Evolutionary conservation across 2,113 vertebrate genomes (phyloP).

Genomic region (Paraplagusia blochii): DNA sequence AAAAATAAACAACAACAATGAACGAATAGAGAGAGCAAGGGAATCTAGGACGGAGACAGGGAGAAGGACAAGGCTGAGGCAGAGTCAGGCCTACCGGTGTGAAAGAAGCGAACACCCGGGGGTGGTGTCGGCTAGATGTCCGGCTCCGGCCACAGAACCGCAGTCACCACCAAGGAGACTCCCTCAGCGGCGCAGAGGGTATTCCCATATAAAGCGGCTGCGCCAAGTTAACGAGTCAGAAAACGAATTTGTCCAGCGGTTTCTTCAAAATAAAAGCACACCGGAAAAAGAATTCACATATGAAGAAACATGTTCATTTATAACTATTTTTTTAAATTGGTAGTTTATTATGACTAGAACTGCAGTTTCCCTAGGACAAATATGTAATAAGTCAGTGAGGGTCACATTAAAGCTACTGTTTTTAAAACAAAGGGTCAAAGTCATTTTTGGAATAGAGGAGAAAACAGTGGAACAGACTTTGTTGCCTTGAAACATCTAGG

Average conservation of each 20-base stretch:
- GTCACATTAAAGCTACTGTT: no score
- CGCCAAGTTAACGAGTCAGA: background rate
- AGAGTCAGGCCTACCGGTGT: constrained; percentile 49
- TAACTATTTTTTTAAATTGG: no score
- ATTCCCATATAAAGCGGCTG: constrained; percentile 43
- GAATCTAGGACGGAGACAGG: background rate
- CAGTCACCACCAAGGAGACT: constrained; percentile 60
- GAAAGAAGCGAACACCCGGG: constrained; percentile 18
- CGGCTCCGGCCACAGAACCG: constrained; percentile 59
- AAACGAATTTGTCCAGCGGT: background rate
- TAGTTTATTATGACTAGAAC: no score
- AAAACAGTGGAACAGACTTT: no score
- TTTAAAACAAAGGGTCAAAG: no score
- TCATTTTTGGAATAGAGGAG: no score
- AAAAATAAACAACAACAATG: no score
- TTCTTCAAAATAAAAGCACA: constrained; percentile 37
- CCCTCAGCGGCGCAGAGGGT: constrained; percentile 37
- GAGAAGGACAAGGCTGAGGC: background rate
- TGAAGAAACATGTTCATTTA: no score
- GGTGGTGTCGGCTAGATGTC: constrained; percentile 31
- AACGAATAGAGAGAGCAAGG: background rate
- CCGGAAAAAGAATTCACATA: background rate
- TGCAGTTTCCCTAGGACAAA: no score
- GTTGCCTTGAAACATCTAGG: no score
- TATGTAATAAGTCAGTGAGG: no score